These are phyloP conservation scores for Leuctra nigra DNA, from an alignment of 2,888 invertebrate genomes.

Conservation along the genomic window DNA sequence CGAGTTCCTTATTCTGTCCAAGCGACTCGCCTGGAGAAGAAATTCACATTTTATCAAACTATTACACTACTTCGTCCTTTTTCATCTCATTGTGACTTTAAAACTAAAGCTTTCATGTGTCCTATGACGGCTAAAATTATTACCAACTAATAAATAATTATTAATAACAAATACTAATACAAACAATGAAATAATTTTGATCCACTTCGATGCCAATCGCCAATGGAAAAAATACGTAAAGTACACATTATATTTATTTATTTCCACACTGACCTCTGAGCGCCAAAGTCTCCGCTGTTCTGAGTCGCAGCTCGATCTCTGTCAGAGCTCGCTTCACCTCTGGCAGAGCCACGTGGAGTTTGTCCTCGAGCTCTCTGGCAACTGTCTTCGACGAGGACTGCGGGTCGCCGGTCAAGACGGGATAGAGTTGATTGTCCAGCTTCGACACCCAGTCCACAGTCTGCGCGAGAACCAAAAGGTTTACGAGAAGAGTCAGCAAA, in stretches of 20 bases:
- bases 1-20: slow-evolving; percentile 52
- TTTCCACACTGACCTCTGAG: slow-evolving; percentile 35
- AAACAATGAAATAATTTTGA: too few relatives aligned
- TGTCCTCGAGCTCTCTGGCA: slow-evolving; percentile 49
- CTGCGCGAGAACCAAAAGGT: too few relatives aligned
- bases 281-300: slow-evolving; percentile 54
- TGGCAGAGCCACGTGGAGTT: slow-evolving; percentile 48
- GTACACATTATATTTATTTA: too few relatives aligned
- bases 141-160: too few relatives aligned
- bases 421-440: slow-evolving; percentile 67
- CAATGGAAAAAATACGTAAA: too few relatives aligned
- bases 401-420: slow-evolving; percentile 59
- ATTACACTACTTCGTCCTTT: too few relatives aligned
- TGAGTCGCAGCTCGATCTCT: slow-evolving; percentile 61
- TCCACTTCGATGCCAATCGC: too few relatives aligned
- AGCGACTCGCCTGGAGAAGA: slow-evolving; percentile 38
- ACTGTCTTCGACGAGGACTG: slow-evolving; percentile 49
- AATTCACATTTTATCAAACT: not conserved
- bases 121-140: too few relatives aligned
- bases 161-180: too few relatives aligned
- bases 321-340: slow-evolving; percentile 56
- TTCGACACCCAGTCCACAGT: slow-evolving; percentile 59
- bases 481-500: too few relatives aligned
- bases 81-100: too few relatives aligned
- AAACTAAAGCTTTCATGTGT: too few relatives aligned